Percentiles rank a stretch among this genome's conserved stretches.
These are phyloP conservation scores for Vombatus ursinus DNA, from an alignment of 2,113 vertebrate genomes.

Conservation along the genomic window DNA sequence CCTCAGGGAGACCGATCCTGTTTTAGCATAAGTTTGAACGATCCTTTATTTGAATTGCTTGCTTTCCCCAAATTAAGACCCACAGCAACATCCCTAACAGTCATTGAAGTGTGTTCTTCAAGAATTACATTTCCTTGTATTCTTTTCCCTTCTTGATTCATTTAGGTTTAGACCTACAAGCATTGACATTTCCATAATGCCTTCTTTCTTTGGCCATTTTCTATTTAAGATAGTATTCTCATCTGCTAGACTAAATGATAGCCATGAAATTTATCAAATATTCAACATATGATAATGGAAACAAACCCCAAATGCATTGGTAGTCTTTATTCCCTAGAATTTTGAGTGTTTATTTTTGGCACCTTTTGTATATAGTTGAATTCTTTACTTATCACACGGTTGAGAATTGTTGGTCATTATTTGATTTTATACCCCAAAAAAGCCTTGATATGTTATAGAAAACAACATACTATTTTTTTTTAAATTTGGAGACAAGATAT, in stretches of 20 bases:
- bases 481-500: constrained; percentile 82
- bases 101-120: not conserved
- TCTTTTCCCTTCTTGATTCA: not conserved
- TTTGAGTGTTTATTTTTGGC: constrained; percentile 84
- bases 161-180: not conserved
- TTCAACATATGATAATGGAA: not conserved
- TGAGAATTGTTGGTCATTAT: constrained; percentile 86
- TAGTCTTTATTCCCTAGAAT: constrained; percentile 68
- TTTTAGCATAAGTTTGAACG: not conserved
- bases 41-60: not conserved
- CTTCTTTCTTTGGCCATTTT: not conserved
- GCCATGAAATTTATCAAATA: not conserved
- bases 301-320: constrained; percentile 60
- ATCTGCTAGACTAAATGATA: not conserved
- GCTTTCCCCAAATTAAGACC: not conserved
- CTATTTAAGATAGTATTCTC: not conserved
- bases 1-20: not conserved
- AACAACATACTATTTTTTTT: constrained; percentile 88
- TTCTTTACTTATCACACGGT: constrained; percentile 86
- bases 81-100: not conserved
- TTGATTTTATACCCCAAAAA: constrained; percentile 85
- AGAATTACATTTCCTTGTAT: not conserved
- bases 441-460: constrained; percentile 85
- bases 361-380: constrained; percentile 77
- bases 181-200: not conserved